Conservation (phyloP, 2,888 invertebrate genomes). For the Geophilus truncorum region DNA sequence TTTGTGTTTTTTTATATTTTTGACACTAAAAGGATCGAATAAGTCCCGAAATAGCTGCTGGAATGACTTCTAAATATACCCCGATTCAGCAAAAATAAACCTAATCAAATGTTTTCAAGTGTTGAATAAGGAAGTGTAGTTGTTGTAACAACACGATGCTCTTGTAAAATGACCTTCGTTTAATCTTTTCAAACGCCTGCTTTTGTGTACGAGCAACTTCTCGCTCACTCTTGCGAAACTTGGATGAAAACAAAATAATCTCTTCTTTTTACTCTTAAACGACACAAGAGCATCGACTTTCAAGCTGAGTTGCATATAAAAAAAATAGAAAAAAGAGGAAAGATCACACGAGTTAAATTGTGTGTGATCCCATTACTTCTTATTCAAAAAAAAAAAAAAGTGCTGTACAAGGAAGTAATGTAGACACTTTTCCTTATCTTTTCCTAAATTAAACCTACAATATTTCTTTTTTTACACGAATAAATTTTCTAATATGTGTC, state of each 20-base stretch:
- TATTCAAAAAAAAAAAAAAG: neutral
- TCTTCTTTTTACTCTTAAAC: neutral
- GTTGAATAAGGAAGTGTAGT: slow-evolving; percentile 10
- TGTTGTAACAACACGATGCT: neutral
- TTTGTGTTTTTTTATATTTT: neutral
- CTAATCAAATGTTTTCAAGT: slow-evolving; percentile 1
- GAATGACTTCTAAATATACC: neutral
- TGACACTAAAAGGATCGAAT: neutral
- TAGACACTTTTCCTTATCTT: neutral
- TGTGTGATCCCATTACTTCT: slow-evolving; percentile 3
- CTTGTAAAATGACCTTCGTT: neutral
- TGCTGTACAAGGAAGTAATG: neutral
- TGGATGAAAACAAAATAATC: neutral
- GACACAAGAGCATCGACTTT: slow-evolving; percentile 7
- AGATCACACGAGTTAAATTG: neutral
- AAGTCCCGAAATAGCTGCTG: neutral
- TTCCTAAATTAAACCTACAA: neutral
- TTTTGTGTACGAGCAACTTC: neutral
- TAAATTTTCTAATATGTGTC: neutral
- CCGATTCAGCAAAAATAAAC: neutral
- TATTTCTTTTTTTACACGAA: neutral
- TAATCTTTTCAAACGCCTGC: neutral
- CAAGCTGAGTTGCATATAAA: neutral
- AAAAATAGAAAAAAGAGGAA: neutral
- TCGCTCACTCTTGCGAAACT: neutral